Conservation (phyloP, 2,888 invertebrate species). For the Clistopyga incitator region DNA sequence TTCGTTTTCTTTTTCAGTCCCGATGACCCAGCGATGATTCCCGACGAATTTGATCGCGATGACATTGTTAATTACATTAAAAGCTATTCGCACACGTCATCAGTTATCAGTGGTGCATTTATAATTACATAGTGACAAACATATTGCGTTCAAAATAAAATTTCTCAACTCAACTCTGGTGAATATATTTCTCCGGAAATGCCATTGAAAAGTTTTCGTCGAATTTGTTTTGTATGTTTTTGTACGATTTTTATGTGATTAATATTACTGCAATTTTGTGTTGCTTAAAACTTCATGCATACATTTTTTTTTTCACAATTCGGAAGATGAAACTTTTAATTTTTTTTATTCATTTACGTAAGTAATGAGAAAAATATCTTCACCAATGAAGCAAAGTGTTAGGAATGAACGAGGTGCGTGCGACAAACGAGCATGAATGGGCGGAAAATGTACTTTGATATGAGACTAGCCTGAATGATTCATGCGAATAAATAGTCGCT, state of each 20-base stretch:
- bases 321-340: too few relatives aligned
- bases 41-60: conserved; percentile 6
- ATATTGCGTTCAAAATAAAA: conserved; percentile 41
- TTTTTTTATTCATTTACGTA: too few relatives aligned
- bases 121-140: background rate
- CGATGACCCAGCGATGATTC: conserved; percentile 24
- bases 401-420: conserved; percentile 59
- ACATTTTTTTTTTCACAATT: too few relatives aligned
- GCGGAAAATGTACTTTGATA: conserved; percentile 12
- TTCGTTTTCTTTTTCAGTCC: conserved; percentile 11
- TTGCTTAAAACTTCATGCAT: too few relatives aligned
- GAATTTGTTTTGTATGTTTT: too few relatives aligned
- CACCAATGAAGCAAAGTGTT: conserved; percentile 43
- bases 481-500: conserved; percentile 43
- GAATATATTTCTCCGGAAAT: too few relatives aligned
- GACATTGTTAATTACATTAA: conserved; percentile 13
- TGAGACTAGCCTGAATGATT: conserved; percentile 36
- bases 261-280: too few relatives aligned
- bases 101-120: conserved; percentile 4
- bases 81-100: background rate
- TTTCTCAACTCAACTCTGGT: background rate
- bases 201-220: too few relatives aligned
- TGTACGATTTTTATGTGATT: too few relatives aligned
- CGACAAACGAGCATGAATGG: conserved; percentile 53
- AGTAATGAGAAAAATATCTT: too few relatives aligned